Base-by-base conservation (phyloP, 2,888 invertebrate species). In the Agonopterix subpropinquella region DNA sequence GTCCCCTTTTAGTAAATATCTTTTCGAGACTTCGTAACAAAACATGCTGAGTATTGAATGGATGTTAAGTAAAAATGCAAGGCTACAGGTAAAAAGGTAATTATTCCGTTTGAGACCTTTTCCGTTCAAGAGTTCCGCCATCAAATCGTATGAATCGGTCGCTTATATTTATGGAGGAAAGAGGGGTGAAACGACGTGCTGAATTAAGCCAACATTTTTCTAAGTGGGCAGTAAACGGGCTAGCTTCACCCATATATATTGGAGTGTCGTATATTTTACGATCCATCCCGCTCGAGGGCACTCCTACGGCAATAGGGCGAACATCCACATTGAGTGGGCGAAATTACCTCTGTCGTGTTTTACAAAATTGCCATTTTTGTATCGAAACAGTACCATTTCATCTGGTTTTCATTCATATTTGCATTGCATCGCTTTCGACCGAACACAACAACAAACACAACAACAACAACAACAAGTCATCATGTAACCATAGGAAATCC, bases 201-300 rank as follows among this genome's bases (percentile, higher is more conserved):
- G 82, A 81, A 85, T 87, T 83, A 85, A 83, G 79, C 80, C 78
- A 77, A 81, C 80, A 77, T 86, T 84, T 86, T 85, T 81, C 77
- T 78, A 82, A 86, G 85, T 84, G 85, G 83, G 77, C 78, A 77
- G 74, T 84, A 82, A 84, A 83, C 73, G 80, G 71, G 65, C 73
- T 71, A 70, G 73, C 76, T 76, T 72, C 70, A 67, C 69, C 79
- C 78, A 71, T 80, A 79, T 80, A 80, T 82, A 74, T 80, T 82
- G 80, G 76, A 85, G 82, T 79, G 75, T 80, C 81, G 77, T 83
- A 84, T 84, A 84, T 86, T 86, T 86, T 85, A 86, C 80, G 86
- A 79, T 76, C 82, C 79, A 75, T 78, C 72, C 66, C 72, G 76
- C 71, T 75, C 61, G 73, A 80, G 84, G 76, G 80, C 68, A 69